Base-by-base conservation (phyloP, 2,888 invertebrate genomes). In the Amphipyra berbera region DNA sequence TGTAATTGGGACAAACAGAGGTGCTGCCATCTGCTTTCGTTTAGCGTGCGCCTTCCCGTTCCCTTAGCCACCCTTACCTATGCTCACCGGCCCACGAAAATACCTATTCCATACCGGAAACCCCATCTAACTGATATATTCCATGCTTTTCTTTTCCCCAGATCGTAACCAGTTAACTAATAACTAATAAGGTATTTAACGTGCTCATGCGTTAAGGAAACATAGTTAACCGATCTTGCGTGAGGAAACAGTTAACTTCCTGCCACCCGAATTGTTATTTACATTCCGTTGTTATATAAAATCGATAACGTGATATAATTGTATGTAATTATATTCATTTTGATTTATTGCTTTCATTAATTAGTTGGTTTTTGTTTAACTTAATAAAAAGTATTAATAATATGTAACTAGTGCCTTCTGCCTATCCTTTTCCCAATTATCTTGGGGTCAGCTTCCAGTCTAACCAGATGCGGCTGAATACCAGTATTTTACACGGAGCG, bases 241-340 rank as follows among this genome's bases (percentile, higher is more conserved):
- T 81, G 77, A 55, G 79, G 67, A 64, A 62, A 38, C 37, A 45
- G 7, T 13, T 47, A 10, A 68, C 67, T 78, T 81, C 81, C 79
- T 61, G 64, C 40, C 54, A 47, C 54, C 66, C 48, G 41, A 76
- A 65, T 55, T 38, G 45, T 15, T 71, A 61, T 60, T 54, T 52
- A 61, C 57, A 69, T 69, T 62, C 45, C 67, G 9, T n/a, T 21
- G 38, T 67, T 71, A 75, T 62, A 78, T 78, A 78, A 81, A 68
- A 59, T 45, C 53, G 61, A 59, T 62, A 78, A 58, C 54, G 58
- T 83, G 72, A 71, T 79, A 62, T 80, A 71, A 82, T 71, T 56
- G 38, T 68, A 49, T 59, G 37, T 64, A 48, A 59, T 68, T 61
- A 62, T 6, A 63, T 47, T 21, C n/a, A 8, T 7, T 6, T 47